A percentile compares a stretch with the other conserved stretches of the same genome.
These are phyloP conservation scores for Tetraneura akinire DNA, from an alignment of 1,140 invertebrate genomes.

Conservation along the genomic window DNA sequence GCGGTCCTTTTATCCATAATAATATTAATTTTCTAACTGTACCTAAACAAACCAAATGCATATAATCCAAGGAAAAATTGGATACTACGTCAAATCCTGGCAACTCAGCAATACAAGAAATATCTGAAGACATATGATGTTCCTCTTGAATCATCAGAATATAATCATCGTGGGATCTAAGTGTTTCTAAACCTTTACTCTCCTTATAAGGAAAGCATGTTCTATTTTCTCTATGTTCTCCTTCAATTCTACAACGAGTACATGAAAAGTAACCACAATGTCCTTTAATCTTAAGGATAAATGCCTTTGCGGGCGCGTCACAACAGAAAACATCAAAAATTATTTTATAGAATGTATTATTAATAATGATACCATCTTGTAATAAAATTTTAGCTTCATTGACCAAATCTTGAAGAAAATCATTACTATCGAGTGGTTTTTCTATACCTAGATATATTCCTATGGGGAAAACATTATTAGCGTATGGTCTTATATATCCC, in stretches of 20 bases:
- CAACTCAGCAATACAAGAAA: conserved; percentile 55
- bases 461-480: conserved; percentile 48
- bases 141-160: conserved; percentile 55
- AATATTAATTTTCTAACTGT: neutral
- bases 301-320: conserved; percentile 55
- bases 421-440: conserved; percentile 51
- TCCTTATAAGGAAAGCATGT: conserved; percentile 53
- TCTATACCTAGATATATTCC: conserved; percentile 51
- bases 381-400: conserved; percentile 51
- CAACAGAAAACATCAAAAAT: conserved; percentile 53
- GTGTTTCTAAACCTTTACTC: conserved; percentile 28
- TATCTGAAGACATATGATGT: conserved; percentile 55
- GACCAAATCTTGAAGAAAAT: conserved; percentile 53
- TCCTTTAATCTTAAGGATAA: conserved; percentile 54
- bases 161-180: conserved; percentile 56
- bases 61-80: conserved; percentile 57
- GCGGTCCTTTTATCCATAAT: neutral
- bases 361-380: conserved; percentile 48
- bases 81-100: conserved; percentile 57
- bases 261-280: conserved; percentile 56
- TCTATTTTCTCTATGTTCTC: conserved; percentile 53
- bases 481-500: conserved; percentile 21
- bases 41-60: conserved; percentile 20
- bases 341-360: conserved; percentile 16
- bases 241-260: conserved; percentile 55